Conservation (phyloP, 1,140 invertebrate species). For the Formica selysi region DNA sequence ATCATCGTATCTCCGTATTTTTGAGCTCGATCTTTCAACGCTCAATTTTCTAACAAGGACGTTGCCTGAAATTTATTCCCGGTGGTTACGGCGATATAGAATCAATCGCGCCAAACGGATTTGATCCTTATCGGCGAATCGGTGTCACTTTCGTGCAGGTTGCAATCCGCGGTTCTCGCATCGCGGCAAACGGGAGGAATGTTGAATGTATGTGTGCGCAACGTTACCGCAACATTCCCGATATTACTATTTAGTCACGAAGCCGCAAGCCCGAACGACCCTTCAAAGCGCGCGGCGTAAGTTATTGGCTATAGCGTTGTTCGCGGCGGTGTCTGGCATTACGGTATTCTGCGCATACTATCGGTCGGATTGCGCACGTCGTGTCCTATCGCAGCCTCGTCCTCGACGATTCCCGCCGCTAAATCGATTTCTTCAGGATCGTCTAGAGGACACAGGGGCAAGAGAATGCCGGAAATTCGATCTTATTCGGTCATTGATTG, state of each 20-base stretch:
- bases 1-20: not conserved
- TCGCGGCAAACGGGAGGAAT: not conserved
- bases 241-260: slow-evolving; percentile 80
- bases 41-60: not conserved
- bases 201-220: not conserved
- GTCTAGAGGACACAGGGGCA: slow-evolving; percentile 3
- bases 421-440: slow-evolving; percentile 58
- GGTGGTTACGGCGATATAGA: not conserved
- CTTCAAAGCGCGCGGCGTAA: slow-evolving; percentile 77
- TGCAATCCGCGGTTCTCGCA: slow-evolving; percentile 8
- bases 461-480: slow-evolving; percentile 44
- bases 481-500: slow-evolving; percentile 44
- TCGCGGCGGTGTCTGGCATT: slow-evolving; percentile 42
- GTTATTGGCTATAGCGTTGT: slow-evolving; percentile 75
- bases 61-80: slow-evolving; percentile 1
- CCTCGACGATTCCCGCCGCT: slow-evolving; percentile 52
- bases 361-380: slow-evolving; percentile 27
- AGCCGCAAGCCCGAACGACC: slow-evolving; percentile 72
- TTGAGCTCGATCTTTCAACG: not conserved
- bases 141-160: slow-evolving; percentile 36
- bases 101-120: slow-evolving; percentile 1
- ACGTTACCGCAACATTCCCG: slow-evolving; percentile 61
- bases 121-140: slow-evolving; percentile 46
- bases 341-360: slow-evolving; percentile 68
- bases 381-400: slow-evolving; percentile 54